Evolutionary conservation across 2,113 vertebrate genomes (phyloP), one percentile per base, ranked within the genome.

Genomic region (Pluvialis apricaria): DNA sequence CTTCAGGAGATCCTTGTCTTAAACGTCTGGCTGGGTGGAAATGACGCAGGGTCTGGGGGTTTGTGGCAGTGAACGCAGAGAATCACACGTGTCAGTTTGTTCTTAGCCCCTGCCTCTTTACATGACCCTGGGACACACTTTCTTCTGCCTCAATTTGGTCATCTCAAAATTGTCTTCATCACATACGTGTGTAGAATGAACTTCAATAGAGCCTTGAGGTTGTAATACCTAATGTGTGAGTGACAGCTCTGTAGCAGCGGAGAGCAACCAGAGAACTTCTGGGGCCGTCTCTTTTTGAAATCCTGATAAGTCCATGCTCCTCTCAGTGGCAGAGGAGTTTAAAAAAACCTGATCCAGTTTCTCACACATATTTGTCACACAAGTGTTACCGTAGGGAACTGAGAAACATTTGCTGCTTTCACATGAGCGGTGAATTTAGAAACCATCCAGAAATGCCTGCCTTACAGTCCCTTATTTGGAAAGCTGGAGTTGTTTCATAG

Each of bases 111-210:
- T 58, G 31, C 42, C 61, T 47, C 38, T 51, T 29, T 72, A 10
- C 15, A 11, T 60, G 64, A 57, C 15, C 10, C 25, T 25, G 57
- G 31, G 19, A n/a, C 47, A 61, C 24, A 44, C 36, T 64, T 36
- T 44, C 6, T 71, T 54, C 47, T 87, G 34, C 36, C 49, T 72
- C 57, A 57, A 21, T 79, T 47, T 47, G 64, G 24, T 70, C 32
- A 22, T 34, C 49, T 42, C 36, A 55, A 2, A 60, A 54, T 44
- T 18, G 40, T 40, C 14, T 52, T 65, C 51, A 20, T 69, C 68
- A 29, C 17, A 6, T 20, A 3, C 0, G 0, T 19, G 36, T 51
- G 54, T 44, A 49, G 49, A 62, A 14, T 70, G 86, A 66, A 42
- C 51, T 44, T 26, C 17, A 32, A 2, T 21, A 76, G 57, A 5